phyloP scores from a whole-genome alignment of 1,140 invertebrate genomes.

The Philopotamus ludificatus region DNA sequence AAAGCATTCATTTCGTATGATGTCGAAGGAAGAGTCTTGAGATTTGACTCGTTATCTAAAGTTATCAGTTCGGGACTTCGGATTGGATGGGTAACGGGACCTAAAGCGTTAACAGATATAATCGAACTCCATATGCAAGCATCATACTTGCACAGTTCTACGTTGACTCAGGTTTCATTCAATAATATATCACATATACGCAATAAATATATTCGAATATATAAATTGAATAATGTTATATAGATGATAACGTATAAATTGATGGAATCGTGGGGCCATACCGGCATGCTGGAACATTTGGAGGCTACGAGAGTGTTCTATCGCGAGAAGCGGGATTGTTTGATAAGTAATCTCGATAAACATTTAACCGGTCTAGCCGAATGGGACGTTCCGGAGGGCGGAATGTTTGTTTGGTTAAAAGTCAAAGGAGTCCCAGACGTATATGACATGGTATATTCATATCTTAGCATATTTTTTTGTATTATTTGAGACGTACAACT shows the following conservation, averaged over 20 bases:
- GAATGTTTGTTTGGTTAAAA: conserved; percentile 79
- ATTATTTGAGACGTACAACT: neutral
- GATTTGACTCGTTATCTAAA: conserved; percentile 82
- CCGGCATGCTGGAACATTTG: conserved; percentile 64
- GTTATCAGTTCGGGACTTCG: conserved; percentile 71
- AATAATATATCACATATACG: neutral
- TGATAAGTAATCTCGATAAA: conserved; percentile 61
- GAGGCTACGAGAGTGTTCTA: conserved; percentile 64
- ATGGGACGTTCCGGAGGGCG: conserved; percentile 66
- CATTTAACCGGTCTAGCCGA: conserved; percentile 66
- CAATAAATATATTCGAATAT: conserved; percentile 3
- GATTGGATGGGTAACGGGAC: conserved; percentile 70
- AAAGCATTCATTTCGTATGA: conserved; percentile 75
- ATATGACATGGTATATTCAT: conserved; percentile 63
- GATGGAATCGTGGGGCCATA: conserved; percentile 61
- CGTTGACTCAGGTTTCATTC: conserved; percentile 67
- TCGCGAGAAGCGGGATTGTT: conserved; percentile 61
- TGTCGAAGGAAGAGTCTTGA: conserved; percentile 71
- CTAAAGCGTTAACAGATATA: conserved; percentile 59
- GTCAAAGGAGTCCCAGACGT: conserved; percentile 67
- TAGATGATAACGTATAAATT: conserved; percentile 64
- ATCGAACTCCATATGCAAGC: conserved; percentile 72
- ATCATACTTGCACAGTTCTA: conserved; percentile 70
- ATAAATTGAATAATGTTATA: conserved; percentile 17
- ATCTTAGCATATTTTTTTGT: neutral